These are phyloP conservation scores for Lycophotia porphyrea DNA, from an alignment of 2,888 invertebrate species.

Conservation along the genomic window DNA sequence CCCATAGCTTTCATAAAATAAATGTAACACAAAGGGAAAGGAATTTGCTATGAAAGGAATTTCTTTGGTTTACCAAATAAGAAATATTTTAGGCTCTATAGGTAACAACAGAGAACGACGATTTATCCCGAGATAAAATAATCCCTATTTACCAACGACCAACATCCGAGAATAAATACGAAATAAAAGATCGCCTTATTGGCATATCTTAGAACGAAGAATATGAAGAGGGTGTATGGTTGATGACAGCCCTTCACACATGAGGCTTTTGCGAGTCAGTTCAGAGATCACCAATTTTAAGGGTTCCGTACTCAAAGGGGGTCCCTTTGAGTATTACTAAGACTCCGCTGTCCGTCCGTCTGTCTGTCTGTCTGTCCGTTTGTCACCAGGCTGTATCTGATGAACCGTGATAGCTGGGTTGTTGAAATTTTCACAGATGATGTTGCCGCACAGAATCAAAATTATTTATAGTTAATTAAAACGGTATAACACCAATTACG, in stretches of 20 bases:
- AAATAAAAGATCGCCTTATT: not conserved
- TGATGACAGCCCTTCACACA: not conserved
- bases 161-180: not conserved
- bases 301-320: too few relatives aligned
- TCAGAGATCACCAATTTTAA: too few relatives aligned
- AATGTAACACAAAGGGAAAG: slow-evolving; percentile 28
- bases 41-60: slow-evolving; percentile 41
- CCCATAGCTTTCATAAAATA: slow-evolving; percentile 33
- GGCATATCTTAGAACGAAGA: not conserved
- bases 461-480: too few relatives aligned
- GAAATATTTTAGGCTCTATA: slow-evolving; percentile 31
- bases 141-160: not conserved
- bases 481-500: too few relatives aligned
- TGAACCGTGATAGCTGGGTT: too few relatives aligned
- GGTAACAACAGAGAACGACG: not conserved
- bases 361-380: too few relatives aligned
- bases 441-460: too few relatives aligned
- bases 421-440: too few relatives aligned
- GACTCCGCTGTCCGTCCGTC: too few relatives aligned
- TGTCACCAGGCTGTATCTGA: too few relatives aligned
- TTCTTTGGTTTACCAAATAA: slow-evolving; percentile 31
- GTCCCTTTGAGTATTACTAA: too few relatives aligned
- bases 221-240: not conserved
- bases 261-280: not conserved
- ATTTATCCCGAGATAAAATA: slow-evolving; percentile 25